A percentile compares a stretch with the other conserved stretches of the same genome.
Evolutionary conservation across 2,797 vertebrate species (phyloP).

Genomic region (Peromyscus eremicus): DNA sequence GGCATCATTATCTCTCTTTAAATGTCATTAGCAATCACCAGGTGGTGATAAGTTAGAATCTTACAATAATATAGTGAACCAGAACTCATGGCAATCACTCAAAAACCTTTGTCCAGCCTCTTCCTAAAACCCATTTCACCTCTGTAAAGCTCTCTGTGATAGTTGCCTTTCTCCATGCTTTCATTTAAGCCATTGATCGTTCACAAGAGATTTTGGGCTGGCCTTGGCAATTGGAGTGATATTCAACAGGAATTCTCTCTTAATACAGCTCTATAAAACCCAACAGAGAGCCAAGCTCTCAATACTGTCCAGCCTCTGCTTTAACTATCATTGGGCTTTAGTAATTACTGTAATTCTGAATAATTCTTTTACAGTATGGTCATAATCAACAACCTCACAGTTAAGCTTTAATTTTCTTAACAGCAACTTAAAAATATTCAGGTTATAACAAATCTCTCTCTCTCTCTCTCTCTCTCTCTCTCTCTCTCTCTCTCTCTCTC

Average conservation of each 20-base stretch:
- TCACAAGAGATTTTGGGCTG: neutral
- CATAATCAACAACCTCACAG: neutral
- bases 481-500: neutral
- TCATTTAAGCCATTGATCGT: neutral
- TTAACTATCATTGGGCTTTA: neutral
- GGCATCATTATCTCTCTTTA: neutral
- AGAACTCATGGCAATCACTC: neutral
- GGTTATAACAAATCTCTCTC: neutral
- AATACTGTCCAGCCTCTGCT: neutral
- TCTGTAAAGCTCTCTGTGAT: neutral
- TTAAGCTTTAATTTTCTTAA: constrained; percentile 52
- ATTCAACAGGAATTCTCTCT: neutral
- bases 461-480: neutral
- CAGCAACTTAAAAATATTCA: neutral
- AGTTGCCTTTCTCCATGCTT: neutral
- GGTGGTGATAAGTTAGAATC: neutral
- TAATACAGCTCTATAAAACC: neutral
- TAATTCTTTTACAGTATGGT: constrained; percentile 8
- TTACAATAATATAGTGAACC: neutral
- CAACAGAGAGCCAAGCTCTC: neutral
- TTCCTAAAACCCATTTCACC: neutral
- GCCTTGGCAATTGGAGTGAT: neutral
- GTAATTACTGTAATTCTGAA: neutral
- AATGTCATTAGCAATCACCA: neutral
- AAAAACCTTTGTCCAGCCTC: neutral